Evolutionary conservation across 2,797 vertebrate genomes (phyloP).

Genomic region (Margarornis squamiger): DNA sequence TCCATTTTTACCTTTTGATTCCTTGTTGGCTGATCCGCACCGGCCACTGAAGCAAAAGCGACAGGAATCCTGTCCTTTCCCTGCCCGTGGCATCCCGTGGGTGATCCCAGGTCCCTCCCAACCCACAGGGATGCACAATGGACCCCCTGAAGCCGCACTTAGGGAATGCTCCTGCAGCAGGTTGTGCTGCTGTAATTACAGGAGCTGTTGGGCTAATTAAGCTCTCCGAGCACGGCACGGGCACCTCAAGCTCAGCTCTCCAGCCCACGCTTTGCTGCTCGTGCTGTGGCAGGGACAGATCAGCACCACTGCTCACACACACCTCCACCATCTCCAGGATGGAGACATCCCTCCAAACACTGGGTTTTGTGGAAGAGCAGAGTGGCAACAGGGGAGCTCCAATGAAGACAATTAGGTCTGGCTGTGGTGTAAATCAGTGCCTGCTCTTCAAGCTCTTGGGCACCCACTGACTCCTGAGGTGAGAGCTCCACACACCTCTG

Average conservation of each 20-base stretch:
- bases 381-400: not conserved
- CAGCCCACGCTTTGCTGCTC: not conserved
- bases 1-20: not conserved
- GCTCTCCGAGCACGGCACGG: not conserved
- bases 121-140: fast-evolving
- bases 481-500: not conserved
- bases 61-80: not conserved
- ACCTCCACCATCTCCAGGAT: fast-evolving
- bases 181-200: not conserved
- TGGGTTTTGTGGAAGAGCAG: not conserved
- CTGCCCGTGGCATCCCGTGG: fast-evolving
- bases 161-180: not conserved
- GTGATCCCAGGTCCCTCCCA: fast-evolving
- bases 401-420: too few relatives aligned
- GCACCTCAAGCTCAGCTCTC: not conserved
- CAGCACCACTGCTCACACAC: not conserved
- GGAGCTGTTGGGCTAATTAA: not conserved
- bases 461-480: not conserved
- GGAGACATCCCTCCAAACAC: not conserved
- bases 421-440: fast-evolving
- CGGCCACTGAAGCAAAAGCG: not conserved
- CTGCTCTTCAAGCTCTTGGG: not conserved
- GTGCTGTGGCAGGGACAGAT: not conserved
- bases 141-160: not conserved
- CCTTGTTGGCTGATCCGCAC: not conserved